Percentiles rank a stretch among this genome's conserved stretches.
Conservation (phyloP, 1,140 invertebrate species). For the Cydia fagiglandana region DNA sequence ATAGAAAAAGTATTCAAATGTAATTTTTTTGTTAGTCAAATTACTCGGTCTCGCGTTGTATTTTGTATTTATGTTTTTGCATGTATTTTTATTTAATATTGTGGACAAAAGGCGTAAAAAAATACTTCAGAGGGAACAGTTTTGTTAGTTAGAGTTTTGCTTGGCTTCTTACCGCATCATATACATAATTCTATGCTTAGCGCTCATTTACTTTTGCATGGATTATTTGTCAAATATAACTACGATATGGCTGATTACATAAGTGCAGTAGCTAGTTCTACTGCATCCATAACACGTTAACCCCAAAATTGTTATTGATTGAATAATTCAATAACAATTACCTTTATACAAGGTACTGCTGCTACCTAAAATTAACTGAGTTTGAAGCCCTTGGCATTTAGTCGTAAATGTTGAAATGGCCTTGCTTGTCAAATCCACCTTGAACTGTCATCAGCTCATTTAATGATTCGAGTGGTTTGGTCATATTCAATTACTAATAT, state of each 20-base stretch:
- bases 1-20: too few relatives aligned
- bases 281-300: too few relatives aligned
- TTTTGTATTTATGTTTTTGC: too few relatives aligned
- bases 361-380: not conserved
- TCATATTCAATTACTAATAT: not conserved
- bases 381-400: constrained; percentile 20
- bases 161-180: not conserved
- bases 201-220: not conserved
- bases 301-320: too few relatives aligned
- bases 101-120: not conserved
- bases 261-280: too few relatives aligned
- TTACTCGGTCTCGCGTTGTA: too few relatives aligned
- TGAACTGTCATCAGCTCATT: not conserved
- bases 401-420: not conserved
- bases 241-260: not conserved
- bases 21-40: not conserved
- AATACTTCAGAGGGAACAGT: constrained; percentile 3
- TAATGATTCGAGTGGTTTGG: not conserved
- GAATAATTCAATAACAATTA: not conserved
- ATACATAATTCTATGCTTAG: not conserved
- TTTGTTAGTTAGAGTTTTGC: not conserved
- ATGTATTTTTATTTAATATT: not conserved
- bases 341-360: not conserved
- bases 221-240: too few relatives aligned
- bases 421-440: not conserved